Percentiles rank a stretch among this genome's conserved stretches.
phyloP scores from a whole-genome alignment of 2,888 invertebrate species.

The Caenorhabditis japonica region DNA sequence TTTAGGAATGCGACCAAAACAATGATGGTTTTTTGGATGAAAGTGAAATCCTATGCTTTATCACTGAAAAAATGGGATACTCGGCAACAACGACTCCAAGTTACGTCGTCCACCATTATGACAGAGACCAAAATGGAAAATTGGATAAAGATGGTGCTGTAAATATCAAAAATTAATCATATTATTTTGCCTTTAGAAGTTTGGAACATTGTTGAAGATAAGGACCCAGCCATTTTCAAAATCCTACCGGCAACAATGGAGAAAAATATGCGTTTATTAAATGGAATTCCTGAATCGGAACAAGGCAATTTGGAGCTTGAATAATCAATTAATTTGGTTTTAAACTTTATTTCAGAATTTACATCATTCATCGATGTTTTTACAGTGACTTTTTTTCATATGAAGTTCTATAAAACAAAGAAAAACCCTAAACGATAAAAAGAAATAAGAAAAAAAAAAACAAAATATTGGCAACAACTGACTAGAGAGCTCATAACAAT shows the following conservation, averaged over 20 bases:
- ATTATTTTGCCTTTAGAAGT: slow-evolving; percentile 31
- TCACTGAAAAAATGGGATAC: slow-evolving; percentile 43
- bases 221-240: slow-evolving; percentile 27
- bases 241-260: slow-evolving; percentile 35
- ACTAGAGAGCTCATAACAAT: slow-evolving; percentile 31
- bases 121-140: slow-evolving; percentile 35
- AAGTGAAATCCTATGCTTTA: slow-evolving; percentile 33
- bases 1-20: slow-evolving; percentile 33
- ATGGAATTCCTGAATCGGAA: slow-evolving; percentile 28
- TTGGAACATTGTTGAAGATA: slow-evolving; percentile 45
- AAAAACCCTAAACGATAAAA: slow-evolving; percentile 2
- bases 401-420: not conserved
- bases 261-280: slow-evolving; percentile 34
- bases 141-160: slow-evolving; percentile 39
- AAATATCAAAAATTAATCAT: not conserved
- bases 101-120: slow-evolving; percentile 40
- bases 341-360: too few species aligned
- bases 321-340: too few species aligned
- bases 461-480: slow-evolving; percentile 42
- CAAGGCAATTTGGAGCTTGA: slow-evolving; percentile 1
- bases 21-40: slow-evolving; percentile 27
- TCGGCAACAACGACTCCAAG: not conserved
- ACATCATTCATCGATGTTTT: slow-evolving; percentile 6
- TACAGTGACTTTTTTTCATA: not conserved
- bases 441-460: slow-evolving; percentile 6